These are phyloP conservation scores for Ormyrus labotus DNA, from an alignment of 2,888 invertebrate genomes.

Conservation along the genomic window DNA sequence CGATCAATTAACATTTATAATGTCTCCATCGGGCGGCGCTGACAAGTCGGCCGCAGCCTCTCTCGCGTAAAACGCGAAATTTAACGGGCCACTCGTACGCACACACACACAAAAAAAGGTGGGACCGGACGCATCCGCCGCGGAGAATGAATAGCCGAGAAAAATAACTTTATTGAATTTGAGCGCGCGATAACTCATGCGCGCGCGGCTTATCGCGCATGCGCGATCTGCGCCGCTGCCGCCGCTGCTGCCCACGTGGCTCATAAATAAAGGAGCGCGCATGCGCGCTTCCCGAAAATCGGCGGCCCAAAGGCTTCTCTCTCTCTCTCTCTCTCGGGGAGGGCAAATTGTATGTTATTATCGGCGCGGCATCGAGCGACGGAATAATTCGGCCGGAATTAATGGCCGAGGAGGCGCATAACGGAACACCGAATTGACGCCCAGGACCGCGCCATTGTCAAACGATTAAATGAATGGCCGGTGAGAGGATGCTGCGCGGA, in stretches of 20 bases:
- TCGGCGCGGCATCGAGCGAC: constrained; percentile 16
- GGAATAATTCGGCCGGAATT: constrained; percentile 51
- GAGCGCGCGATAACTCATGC: constrained; percentile 66
- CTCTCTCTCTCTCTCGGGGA: constrained; percentile 1
- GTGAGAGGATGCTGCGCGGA: too few relatives aligned
- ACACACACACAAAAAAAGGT: constrained; percentile 17
- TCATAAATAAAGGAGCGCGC: background rate
- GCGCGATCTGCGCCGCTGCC: constrained; percentile 33
- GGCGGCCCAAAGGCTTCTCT: constrained; percentile 26
- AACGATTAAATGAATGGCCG: background rate
- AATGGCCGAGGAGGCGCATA: constrained; percentile 30
- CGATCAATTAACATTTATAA: constrained; percentile 72
- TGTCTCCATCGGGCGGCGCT: constrained; percentile 67
- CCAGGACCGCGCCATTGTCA: constrained; percentile 3
- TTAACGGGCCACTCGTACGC: constrained; percentile 58
- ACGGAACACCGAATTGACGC: constrained; percentile 13
- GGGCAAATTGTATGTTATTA: constrained; percentile 54
- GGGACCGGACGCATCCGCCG: constrained; percentile 18
- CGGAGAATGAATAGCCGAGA: constrained; percentile 27
- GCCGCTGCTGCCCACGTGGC: background rate
- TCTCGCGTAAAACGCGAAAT: constrained; percentile 66
- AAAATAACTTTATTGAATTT: constrained; percentile 70
- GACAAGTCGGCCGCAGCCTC: constrained; percentile 57
- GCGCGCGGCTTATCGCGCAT: constrained; percentile 59
- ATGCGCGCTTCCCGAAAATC: constrained; percentile 49